Evolutionary conservation across 1,140 invertebrate genomes (phyloP).

Genomic region (Drosophila elegans): DNA sequence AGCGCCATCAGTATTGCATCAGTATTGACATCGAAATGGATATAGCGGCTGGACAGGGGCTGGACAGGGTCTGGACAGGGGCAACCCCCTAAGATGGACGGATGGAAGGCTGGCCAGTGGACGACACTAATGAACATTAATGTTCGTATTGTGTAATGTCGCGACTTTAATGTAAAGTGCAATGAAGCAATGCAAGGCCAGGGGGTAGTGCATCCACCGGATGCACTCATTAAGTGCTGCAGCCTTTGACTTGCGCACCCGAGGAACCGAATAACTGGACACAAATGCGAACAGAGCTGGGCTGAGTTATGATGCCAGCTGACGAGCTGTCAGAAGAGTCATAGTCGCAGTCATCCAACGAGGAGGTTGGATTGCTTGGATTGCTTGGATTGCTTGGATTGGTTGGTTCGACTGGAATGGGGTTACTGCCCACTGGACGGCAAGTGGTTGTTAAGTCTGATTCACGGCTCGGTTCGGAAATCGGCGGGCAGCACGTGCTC

Average conservation of each 20-base stretch:
- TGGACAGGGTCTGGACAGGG: constrained; percentile 5
- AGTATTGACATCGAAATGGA: constrained; percentile 27
- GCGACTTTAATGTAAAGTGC: constrained; percentile 82
- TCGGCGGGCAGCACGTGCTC: constrained; percentile 66
- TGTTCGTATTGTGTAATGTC: constrained; percentile 76
- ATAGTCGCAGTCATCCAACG: constrained; percentile 21
- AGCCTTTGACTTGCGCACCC: constrained; percentile 64
- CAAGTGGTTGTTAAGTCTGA: constrained; percentile 67
- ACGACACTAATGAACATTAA: constrained; percentile 71
- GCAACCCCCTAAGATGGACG: constrained; percentile 54
- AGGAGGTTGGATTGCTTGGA: constrained; percentile 1
- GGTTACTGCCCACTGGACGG: constrained; percentile 26
- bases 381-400: too few species aligned
- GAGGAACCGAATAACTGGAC: constrained; percentile 28
- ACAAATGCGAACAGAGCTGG: constrained; percentile 6
- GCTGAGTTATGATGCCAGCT: constrained; percentile 79
- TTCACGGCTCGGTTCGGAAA: constrained; percentile 53
- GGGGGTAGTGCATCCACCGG: constrained; percentile 49
- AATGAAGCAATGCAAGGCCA: constrained; percentile 77
- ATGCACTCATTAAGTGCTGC: constrained; percentile 76
- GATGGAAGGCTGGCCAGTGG: constrained; percentile 10
- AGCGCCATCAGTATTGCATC: constrained; percentile 12
- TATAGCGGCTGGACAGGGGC: constrained; percentile 2
- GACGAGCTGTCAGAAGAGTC: constrained; percentile 71
- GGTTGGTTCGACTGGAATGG: neutral